Base-by-base conservation (phyloP, 2,888 invertebrate species). In the Cosmia pyralina region DNA sequence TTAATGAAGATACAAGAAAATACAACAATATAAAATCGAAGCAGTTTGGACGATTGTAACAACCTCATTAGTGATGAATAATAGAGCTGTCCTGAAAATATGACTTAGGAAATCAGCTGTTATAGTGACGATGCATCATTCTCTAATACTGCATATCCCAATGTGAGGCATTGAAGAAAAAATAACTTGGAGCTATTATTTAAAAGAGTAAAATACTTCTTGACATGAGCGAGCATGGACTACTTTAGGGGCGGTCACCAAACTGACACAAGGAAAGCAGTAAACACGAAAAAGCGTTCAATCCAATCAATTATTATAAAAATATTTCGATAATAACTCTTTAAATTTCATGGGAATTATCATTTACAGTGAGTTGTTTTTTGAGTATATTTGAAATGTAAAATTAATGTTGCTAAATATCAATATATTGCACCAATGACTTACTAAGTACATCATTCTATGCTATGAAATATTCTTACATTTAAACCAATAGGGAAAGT, bases 191-290 rank as follows among this genome's bases (percentile, higher is more conserved):
- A 94, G 92, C 94, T 93, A 94, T 94, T 94, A 94, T 93, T 93
- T 89, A 94, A 94, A 94, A 94, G 92, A 94, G 93, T 93, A 94
- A 93, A 95, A 94, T 93, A 94, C 90, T 92, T 92, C 88, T 93
- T 92, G 93, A 93, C 90, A 95, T 95, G 96, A 95, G 94, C 95
- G 96, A 96, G 96, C 96, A 96, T 95, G 95, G 96, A 93, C 96
- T 96, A 96, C 96, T 95, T 90, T 90, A 93, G 95, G 96, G 95
- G 93, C 93, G 95, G 95, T 96, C 96, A 96, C 94, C 96, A 96
- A 96, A 95, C 96, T 95, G 96, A 96, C 96, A 96, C 96, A 96
- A 96, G 96, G 95, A 96, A 96, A 96, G 96, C 96, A 94, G 94
- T 96, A 96, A 95, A 96, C 96, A 96, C 96, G 96, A 96, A 95